Evolutionary conservation across 2,797 vertebrate species (phyloP).

Genomic region (Thamnophis elegans): DNA sequence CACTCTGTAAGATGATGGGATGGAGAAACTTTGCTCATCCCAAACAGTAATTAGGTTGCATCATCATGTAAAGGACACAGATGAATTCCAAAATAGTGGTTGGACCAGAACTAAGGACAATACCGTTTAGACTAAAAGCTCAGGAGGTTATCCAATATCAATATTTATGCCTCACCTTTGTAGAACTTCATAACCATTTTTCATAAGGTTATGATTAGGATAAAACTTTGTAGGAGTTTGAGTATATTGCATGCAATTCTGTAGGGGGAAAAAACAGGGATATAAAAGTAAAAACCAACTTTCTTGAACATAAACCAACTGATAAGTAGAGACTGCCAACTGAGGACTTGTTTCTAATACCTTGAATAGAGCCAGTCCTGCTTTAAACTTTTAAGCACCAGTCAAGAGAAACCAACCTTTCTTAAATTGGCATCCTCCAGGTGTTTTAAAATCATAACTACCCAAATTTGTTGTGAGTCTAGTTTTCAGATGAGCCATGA

Average conservation of each 20-base stretch:
- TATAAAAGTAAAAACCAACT: background rate
- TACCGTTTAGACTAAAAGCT: background rate
- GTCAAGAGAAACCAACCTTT: background rate
- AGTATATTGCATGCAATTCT: background rate
- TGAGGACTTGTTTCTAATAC: background rate
- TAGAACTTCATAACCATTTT: background rate
- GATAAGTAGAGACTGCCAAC: background rate
- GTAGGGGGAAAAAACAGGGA: background rate
- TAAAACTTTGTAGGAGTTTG: background rate
- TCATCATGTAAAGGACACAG: background rate
- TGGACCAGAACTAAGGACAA: background rate
- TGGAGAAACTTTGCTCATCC: background rate
- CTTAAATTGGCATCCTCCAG: background rate
- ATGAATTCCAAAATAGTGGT: background rate
- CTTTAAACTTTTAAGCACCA: background rate
- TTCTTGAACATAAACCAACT: background rate
- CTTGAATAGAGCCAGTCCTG: background rate
- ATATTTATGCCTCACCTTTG: background rate
- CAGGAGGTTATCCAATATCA: no score
- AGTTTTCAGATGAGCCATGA: background rate
- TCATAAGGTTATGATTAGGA: background rate
- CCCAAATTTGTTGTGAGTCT: background rate
- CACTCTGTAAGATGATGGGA: background rate
- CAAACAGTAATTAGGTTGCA: background rate
- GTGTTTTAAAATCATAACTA: background rate